phyloP scores from a whole-genome alignment of 2,888 invertebrate species.

The Agrypnus murinus region DNA sequence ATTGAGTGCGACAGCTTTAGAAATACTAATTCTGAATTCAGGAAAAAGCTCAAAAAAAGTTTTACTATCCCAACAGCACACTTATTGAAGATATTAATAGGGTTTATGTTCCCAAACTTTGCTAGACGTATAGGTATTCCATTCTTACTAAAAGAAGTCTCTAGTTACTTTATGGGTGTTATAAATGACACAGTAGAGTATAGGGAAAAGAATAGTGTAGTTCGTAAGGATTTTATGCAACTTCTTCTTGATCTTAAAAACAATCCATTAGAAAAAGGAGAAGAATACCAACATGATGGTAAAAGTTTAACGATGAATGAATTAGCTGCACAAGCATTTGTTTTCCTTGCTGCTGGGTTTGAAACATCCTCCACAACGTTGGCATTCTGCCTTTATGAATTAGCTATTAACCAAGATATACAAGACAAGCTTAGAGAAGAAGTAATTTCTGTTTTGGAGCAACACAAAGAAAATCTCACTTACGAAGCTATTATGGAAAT shows the following conservation, averaged over 20 bases:
- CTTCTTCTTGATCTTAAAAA: conserved; percentile 69
- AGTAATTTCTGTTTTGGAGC: conserved; percentile 66
- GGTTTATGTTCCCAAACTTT: conserved; percentile 9
- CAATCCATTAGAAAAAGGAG: conserved; percentile 53
- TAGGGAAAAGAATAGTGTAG: conserved; percentile 70
- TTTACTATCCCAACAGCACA: neutral
- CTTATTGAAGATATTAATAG: neutral
- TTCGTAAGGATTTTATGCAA: conserved; percentile 74
- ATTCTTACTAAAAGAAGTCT: neutral
- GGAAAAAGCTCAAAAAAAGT: conserved; percentile 56
- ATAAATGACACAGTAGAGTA: conserved; percentile 70
- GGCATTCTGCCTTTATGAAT: conserved; percentile 72
- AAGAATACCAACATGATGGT: neutral
- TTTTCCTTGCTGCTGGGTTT: no score
- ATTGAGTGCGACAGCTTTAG: no score
- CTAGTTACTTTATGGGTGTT: conserved; percentile 69
- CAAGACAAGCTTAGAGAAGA: no score
- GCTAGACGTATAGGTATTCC: conserved; percentile 1
- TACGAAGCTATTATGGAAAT: no score
- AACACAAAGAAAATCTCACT: conserved; percentile 67
- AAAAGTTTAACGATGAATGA: neutral
- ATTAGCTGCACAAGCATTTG: no score
- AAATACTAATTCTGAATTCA: conserved; percentile 63
- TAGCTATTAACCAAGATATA: conserved; percentile 70
- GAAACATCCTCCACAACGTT: conserved; percentile 68